Evolutionary conservation across 2,797 vertebrate species (phyloP).

Genomic region (Hippocampus kuda): DNA sequence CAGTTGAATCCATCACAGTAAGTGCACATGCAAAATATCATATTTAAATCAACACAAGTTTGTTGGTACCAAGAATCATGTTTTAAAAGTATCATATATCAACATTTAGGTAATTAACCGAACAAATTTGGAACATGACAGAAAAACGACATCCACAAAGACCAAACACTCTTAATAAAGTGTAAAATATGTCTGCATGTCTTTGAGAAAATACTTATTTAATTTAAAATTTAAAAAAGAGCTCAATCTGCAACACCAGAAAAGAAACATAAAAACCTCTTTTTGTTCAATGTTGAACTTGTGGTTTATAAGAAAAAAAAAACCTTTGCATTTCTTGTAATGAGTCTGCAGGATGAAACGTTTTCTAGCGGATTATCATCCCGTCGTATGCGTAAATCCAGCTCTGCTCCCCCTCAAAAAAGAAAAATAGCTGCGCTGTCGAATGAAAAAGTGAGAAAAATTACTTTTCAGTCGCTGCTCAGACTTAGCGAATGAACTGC

Average conservation of each 20-base stretch:
- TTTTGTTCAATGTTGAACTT: slow-evolving; percentile 21
- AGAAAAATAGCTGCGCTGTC: slow-evolving; percentile 13
- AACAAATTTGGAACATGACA: slow-evolving; percentile 50
- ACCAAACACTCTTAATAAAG: slow-evolving; percentile 55
- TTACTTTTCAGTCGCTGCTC: neutral
- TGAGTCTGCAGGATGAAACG: slow-evolving; percentile 26
- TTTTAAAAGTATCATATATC: slow-evolving; percentile 58
- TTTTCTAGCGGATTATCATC: slow-evolving; percentile 16
- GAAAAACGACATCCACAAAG: slow-evolving; percentile 58
- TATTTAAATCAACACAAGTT: slow-evolving; percentile 55
- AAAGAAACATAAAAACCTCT: slow-evolving; percentile 47
- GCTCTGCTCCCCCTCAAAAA: slow-evolving; percentile 19
- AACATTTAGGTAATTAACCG: slow-evolving; percentile 59
- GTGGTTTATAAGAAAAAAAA: slow-evolving; percentile 40
- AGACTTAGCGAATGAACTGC: neutral
- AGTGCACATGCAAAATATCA: slow-evolving; percentile 70
- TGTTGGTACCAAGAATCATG: slow-evolving; percentile 60
- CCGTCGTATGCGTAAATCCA: slow-evolving; percentile 28
- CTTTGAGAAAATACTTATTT: slow-evolving; percentile 18
- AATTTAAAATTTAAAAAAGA: no score
- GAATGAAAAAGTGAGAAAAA: slow-evolving; percentile 3
- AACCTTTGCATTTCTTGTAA: slow-evolving; percentile 48
- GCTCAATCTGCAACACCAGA: slow-evolving; percentile 24
- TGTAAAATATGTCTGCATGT: slow-evolving; percentile 48
- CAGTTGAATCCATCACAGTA: slow-evolving; percentile 65